Evolutionary conservation across 2,113 vertebrate genomes (phyloP).

Genomic region (Sceloporus undulatus): DNA sequence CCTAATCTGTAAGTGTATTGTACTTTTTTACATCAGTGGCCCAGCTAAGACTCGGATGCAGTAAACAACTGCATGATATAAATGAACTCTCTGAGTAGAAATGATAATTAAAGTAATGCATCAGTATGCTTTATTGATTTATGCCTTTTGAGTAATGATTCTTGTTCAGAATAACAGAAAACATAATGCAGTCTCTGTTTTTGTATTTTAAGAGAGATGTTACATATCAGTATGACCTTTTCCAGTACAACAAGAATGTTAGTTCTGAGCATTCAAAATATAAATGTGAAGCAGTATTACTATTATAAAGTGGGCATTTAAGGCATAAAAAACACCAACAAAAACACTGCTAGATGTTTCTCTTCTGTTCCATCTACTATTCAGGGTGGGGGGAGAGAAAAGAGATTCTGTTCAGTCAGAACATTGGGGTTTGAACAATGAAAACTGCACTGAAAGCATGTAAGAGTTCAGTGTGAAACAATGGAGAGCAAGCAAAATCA

Average conservation of each 20-base stretch:
- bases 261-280: conserved; percentile 60
- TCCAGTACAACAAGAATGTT: conserved; percentile 60
- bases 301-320: not conserved
- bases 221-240: conserved; percentile 74
- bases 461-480: conserved; percentile 63
- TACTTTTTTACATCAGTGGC: conserved; percentile 52
- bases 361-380: conserved; percentile 60
- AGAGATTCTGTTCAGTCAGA: conserved; percentile 32
- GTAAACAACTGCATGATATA: conserved; percentile 91
- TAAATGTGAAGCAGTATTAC: conserved; percentile 50
- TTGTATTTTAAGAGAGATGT: conserved; percentile 50
- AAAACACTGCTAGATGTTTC: conserved; percentile 56
- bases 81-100: conserved; percentile 88
- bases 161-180: conserved; percentile 83
- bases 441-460: conserved; percentile 51
- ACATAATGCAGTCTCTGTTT: conserved; percentile 75
- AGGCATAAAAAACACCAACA: conserved; percentile 50
- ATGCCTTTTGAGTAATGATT: conserved; percentile 94
- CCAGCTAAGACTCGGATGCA: conserved; percentile 79
- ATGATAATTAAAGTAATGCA: conserved; percentile 93
- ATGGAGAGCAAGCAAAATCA: conserved; percentile 55
- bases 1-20: conserved; percentile 49
- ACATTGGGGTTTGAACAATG: conserved; percentile 23
- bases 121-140: conserved; percentile 90
- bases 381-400: conserved; percentile 27